A percentile compares a stretch with the other conserved stretches of the same genome.
Evolutionary conservation across 2,113 vertebrate genomes (phyloP).

Genomic region (Coryphaenoides rupestris): DNA sequence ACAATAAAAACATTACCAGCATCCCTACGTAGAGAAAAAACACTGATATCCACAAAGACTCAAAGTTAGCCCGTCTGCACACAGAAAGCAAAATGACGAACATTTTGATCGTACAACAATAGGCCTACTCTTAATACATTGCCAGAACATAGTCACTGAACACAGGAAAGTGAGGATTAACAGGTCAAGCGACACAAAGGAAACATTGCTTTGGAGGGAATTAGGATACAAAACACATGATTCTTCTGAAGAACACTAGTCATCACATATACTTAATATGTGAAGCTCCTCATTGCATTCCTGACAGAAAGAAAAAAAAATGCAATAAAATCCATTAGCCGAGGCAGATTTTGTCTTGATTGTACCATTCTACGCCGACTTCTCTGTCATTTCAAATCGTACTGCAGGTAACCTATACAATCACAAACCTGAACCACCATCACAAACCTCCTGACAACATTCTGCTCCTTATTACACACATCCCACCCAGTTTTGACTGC

Average conservation of each 20-base stretch:
- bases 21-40: conserved; percentile 52
- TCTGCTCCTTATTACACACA: too few relatives aligned
- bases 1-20: conserved; percentile 28
- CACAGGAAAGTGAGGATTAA: conserved; percentile 54
- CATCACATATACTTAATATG: conserved; percentile 33
- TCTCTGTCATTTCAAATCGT: too few relatives aligned
- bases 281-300: conserved; percentile 23
- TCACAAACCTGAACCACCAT: too few relatives aligned
- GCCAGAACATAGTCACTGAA: conserved; percentile 57
- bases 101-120: conserved; percentile 56
- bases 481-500: too few relatives aligned
- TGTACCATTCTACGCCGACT: neutral
- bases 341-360: conserved; percentile 20
- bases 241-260: conserved; percentile 34
- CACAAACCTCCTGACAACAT: too few relatives aligned
- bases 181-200: conserved; percentile 53
- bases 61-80: conserved; percentile 47
- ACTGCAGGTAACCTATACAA: too few relatives aligned
- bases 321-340: conserved; percentile 12
- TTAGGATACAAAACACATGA: conserved; percentile 34
- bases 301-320: conserved; percentile 24
- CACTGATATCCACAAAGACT: conserved; percentile 60
- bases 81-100: conserved; percentile 56
- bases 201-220: conserved; percentile 45
- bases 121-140: conserved; percentile 54